Base-by-base conservation (phyloP, 2,888 invertebrate genomes). In the Scaptomyza caliginosa region DNA sequence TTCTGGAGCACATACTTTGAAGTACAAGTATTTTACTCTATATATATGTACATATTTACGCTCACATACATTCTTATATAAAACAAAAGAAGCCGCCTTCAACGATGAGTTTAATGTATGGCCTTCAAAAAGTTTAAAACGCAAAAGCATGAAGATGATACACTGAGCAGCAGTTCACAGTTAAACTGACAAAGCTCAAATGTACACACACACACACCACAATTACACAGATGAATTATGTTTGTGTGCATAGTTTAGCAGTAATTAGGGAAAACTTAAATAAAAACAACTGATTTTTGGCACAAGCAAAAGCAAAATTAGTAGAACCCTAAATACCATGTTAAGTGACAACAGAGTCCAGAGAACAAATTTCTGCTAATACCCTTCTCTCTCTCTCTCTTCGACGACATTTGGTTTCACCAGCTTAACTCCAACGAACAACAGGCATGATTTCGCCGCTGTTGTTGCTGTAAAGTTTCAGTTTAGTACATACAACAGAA, bases 51-150 rank as follows among this genome's bases (percentile, higher is more conserved):
- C 10, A n/a, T 34, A 2, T 19, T 23, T n/a, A 16, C 8, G 17
- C 42, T 36, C 5, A 7, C 28, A 16, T 34, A 28, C 8, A 13
- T n/a, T n/a, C n/a, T n/a, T n/a, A 55, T 19, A 50, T 38, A 58
- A 58, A 60, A 52, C 55, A 68, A 60, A 70, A 64, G 43, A 16
- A 32, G 38, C 11, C 36, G 46, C 19, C 45, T 49, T 16, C 28
- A 17, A 26, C 17, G 24, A 45, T 67, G 67, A 79, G 71, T 77
- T 79, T 66, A 79, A 75, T 67, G 67, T 51, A 79, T 82, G 81
- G 81, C 82, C 82, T 82, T 84, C 81, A 77, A 75, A 80, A 79
- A 73, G 65, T 78, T 77, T 67, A 80, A 78, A 70, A 67, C 69
- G 67, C 65, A 77, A 70, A 56, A 75, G 51, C 65, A 72, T n/a